Conservation (phyloP, 2,888 invertebrate species). For the Drosophila maculinotata region DNA sequence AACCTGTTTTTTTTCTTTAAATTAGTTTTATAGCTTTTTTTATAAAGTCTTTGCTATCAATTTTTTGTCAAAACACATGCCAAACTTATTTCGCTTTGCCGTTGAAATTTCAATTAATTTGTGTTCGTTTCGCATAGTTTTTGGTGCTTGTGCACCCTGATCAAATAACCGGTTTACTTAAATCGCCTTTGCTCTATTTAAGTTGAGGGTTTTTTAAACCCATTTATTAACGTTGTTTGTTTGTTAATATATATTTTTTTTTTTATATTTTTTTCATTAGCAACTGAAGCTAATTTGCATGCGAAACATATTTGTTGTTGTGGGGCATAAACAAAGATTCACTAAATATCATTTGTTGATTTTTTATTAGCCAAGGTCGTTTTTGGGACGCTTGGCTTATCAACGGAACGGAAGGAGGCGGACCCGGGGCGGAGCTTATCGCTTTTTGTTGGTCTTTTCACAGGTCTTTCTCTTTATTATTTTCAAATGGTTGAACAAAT, state of each 20-base stretch:
- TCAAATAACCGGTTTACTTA: conserved; percentile 21
- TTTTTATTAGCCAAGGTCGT: conserved; percentile 59
- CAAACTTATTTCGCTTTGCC: conserved; percentile 12
- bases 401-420: conserved; percentile 2
- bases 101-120: conserved; percentile 29
- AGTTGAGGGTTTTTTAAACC: conserved; percentile 32
- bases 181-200: conserved; percentile 33
- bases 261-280: conserved; percentile 28
- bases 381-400: conserved; percentile 39
- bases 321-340: conserved; percentile 21
- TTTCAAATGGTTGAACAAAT: background rate
- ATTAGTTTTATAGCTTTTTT: background rate
- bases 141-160: conserved; percentile 41
- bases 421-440: conserved; percentile 13
- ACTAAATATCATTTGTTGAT: conserved; percentile 34
- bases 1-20: background rate
- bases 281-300: conserved; percentile 45
- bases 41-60: background rate
- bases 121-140: conserved; percentile 5
- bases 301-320: conserved; percentile 35
- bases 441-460: background rate
- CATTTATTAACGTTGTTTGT: conserved; percentile 31
- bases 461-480: background rate
- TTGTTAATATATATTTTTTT: conserved; percentile 12
- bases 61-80: conserved; percentile 8